These are phyloP conservation scores for Deroplatys truncata DNA, from an alignment of 2,888 invertebrate species.

Conservation along the genomic window DNA sequence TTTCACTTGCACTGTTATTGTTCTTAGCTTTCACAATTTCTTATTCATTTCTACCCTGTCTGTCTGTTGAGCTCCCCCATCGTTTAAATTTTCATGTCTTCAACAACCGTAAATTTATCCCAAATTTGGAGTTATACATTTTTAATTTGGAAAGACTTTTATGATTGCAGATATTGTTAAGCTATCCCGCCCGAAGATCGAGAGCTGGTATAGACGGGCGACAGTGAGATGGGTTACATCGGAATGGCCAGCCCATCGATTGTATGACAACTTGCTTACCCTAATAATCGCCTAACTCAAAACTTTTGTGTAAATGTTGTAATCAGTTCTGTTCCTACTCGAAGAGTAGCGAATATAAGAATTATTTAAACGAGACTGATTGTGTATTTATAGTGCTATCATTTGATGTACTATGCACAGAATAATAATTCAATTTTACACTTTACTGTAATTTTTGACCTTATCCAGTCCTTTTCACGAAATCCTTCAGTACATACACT, in stretches of 20 bases:
- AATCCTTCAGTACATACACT: not conserved
- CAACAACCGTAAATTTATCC: not conserved
- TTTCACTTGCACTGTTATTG: not conserved
- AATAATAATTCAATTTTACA: not conserved
- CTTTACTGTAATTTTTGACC: not conserved
- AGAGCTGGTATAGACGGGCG: not conserved
- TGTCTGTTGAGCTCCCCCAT: not conserved
- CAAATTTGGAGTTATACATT: not conserved
- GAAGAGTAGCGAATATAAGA: not conserved
- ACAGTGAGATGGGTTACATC: not conserved
- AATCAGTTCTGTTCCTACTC: not conserved
- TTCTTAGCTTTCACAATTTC: not conserved
- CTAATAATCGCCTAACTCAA: not conserved
- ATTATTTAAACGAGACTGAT: not conserved
- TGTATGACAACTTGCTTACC: not conserved
- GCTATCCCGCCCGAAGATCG: not conserved
- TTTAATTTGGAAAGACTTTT: not conserved
- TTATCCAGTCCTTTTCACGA: not conserved
- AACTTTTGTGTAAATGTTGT: not conserved
- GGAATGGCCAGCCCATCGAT: not conserved
- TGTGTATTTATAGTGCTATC: not conserved
- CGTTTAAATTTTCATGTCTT: not conserved
- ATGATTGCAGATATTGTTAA: not conserved
- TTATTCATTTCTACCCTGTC: not conserved
- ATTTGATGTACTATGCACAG: not conserved